Conservation (phyloP, 2,888 invertebrate genomes). For the Dolichomitus sp. region DNA sequence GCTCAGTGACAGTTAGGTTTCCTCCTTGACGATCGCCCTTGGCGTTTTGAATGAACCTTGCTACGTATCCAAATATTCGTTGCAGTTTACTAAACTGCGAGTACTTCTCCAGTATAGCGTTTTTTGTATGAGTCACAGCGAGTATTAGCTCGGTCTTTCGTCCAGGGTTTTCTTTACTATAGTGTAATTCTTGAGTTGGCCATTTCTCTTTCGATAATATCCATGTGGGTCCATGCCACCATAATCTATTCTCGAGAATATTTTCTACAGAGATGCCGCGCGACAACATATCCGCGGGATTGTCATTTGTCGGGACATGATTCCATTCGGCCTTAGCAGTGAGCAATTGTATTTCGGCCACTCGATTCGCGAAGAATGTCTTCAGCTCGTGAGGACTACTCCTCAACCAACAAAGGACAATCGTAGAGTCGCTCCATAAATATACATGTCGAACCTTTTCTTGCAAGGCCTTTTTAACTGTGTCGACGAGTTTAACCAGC, state of each 20-base stretch:
- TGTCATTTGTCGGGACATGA: constrained; percentile 23
- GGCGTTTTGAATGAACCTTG: not conserved
- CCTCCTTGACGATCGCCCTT: not conserved
- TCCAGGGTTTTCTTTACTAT: not conserved
- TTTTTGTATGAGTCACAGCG: not conserved
- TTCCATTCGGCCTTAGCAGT: constrained; percentile 24
- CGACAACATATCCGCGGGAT: not conserved
- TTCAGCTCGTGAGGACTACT: constrained; percentile 1
- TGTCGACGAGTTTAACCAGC: not conserved
- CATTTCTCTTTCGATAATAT: not conserved
- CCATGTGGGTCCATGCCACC: constrained; percentile 4
- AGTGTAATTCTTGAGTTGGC: not conserved
- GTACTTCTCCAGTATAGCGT: not conserved
- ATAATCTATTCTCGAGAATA: constrained; percentile 7
- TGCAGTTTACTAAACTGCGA: not conserved
- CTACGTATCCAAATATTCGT: constrained; percentile 14
- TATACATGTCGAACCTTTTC: constrained; percentile 1
- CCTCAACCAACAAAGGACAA: constrained; percentile 3
- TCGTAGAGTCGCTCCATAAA: constrained; percentile 22
- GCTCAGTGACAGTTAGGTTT: not conserved
- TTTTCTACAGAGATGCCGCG: constrained; percentile 16
- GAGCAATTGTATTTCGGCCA: constrained; percentile 3
- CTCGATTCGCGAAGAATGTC: constrained; percentile 31
- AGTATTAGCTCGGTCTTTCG: not conserved
- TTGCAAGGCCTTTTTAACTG: not conserved